phyloP scores from a whole-genome alignment of 2,113 vertebrate species.

The Chlamydotis undulata region DNA sequence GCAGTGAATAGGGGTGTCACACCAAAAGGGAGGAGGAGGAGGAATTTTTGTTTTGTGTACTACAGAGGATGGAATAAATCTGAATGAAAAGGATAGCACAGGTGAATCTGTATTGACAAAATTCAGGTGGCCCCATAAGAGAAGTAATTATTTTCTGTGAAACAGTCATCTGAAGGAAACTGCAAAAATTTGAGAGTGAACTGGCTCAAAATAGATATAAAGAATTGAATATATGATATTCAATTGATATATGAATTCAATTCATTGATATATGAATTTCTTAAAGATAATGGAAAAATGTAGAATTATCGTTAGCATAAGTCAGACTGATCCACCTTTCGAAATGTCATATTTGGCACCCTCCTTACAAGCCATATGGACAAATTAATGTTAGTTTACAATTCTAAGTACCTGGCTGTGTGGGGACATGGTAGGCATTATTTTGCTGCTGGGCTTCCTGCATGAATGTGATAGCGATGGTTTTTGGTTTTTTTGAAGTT shows the following conservation, averaged over 20 bases:
- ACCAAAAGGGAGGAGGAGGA: neutral
- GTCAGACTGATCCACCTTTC: neutral
- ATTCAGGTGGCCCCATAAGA: neutral
- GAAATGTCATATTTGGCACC: neutral
- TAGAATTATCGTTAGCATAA: neutral
- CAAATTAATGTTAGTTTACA: neutral
- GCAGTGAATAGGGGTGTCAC: neutral
- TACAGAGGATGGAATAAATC: neutral
- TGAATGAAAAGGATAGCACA: neutral
- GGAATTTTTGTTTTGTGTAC: neutral
- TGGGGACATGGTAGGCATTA: neutral
- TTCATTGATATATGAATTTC: neutral
- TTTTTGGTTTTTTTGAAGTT: neutral
- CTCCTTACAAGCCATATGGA: neutral
- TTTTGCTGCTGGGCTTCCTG: constrained; percentile 18
- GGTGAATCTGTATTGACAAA: neutral
- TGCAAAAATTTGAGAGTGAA: neutral
- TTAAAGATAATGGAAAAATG: neutral
- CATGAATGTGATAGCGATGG: neutral
- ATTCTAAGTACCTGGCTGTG: neutral
- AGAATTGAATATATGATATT: no score
- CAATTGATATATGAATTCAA: no score
- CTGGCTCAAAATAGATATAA: neutral
- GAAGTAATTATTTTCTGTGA: neutral
- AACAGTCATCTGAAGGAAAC: neutral